Base-by-base conservation (phyloP, 2,797 vertebrate genomes). In the Gadopsis marmoratus region DNA sequence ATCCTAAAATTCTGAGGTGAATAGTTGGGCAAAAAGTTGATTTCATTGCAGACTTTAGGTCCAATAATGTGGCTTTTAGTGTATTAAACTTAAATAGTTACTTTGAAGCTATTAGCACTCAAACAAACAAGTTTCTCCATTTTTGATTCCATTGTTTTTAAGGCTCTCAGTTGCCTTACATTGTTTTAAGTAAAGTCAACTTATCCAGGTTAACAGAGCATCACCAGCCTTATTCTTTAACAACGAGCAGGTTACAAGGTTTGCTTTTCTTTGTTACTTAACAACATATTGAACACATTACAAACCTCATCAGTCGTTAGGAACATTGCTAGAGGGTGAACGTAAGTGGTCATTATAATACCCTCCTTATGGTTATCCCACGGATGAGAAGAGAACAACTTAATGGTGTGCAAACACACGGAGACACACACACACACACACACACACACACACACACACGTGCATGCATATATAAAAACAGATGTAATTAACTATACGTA, bases 231-330 rank as follows among this genome's bases (percentile, higher is more conserved):
- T 7, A 23, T 35, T 66, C 1, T 39, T 43, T 45, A 68, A 31
- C 31, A 58, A 8, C 39, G 41, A 74, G 47, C 31, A 45, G 59
- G 39, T 64, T 55, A 29, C 41, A 26, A 59, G 45, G 39, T 67
- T 67, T 69, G 26, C 3, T 33, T 65, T 50, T 64, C n/a, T 69
- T 68, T 78, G 59, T 71, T 84, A 47, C 29, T 66, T 72, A 70
- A 71, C 60, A 84, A 83, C 76, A 90, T 76, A 69, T 55, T 88
- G 81, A 85, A 86, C 19, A 76, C 71, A 89, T 88, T 84, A 80
- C 54, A 83, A 87, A 81, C 51, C 83, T 75, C 82, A 82, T 84
- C 72, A 75, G 64, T 74, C 33, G 37, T 87, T 87, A 76, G 55
- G 71, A 83, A 85, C 76, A 62, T 68, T 23, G 84, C 88, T 69